A percentile compares a stretch with the other conserved stretches of the same genome.
Conservation (phyloP, 2,113 vertebrate species). For the Eubucco bourcierii region DNA sequence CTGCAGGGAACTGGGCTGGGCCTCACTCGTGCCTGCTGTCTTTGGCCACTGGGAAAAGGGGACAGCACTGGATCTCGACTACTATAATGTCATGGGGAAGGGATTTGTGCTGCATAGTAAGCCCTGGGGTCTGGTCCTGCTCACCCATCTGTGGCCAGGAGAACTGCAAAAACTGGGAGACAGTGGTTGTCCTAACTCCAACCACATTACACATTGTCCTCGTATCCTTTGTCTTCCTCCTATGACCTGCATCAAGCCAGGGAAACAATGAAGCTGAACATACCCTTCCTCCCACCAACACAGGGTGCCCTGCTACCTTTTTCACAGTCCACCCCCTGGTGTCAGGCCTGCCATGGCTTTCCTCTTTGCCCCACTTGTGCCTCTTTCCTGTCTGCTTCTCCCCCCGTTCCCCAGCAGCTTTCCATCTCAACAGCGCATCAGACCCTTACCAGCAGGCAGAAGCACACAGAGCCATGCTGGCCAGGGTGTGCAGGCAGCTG, state of each 20-base stretch:
- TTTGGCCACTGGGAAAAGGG: not conserved
- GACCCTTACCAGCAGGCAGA: not conserved
- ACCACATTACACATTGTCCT: not conserved
- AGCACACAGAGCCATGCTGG: rapidly evolving
- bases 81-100: rapidly evolving
- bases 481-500: rapidly evolving
- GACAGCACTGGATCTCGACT: rapidly evolving
- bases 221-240: not conserved
- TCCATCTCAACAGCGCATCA: rapidly evolving
- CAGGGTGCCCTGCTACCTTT: not conserved
- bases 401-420: rapidly evolving
- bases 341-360: not conserved
- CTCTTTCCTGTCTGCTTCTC: not conserved
- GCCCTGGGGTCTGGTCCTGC: not conserved
- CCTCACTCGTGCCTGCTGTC: not conserved
- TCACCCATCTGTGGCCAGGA: not conserved
- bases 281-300: rapidly evolving
- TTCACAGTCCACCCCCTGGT: not conserved
- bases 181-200: not conserved
- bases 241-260: not conserved
- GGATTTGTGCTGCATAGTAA: not conserved
- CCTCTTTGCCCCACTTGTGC: not conserved
- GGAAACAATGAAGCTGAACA: not conserved
- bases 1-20: not conserved
- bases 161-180: not conserved